Conservation (phyloP, 2,797 vertebrate species). For the Craterocephalus amniculus region DNA sequence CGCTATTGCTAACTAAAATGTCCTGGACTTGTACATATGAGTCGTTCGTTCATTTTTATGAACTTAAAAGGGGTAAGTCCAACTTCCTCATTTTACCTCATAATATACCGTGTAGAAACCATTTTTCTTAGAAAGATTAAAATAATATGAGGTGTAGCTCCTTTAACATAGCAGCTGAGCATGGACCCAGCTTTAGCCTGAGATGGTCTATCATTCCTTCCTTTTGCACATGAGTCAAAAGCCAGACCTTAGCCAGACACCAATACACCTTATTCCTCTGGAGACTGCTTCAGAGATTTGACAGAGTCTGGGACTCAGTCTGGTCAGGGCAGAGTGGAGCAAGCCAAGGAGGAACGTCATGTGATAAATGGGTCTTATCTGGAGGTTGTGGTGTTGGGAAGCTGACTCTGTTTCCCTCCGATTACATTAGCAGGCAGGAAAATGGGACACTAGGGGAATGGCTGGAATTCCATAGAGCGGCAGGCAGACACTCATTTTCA, state of each 20-base stretch:
- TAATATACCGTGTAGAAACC: no score
- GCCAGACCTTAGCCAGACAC: slow-evolving; percentile 60
- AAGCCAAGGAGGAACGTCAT: slow-evolving; percentile 66
- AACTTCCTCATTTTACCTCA: no score
- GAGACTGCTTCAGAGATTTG: slow-evolving; percentile 67
- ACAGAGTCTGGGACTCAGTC: slow-evolving; percentile 69
- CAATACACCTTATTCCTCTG: slow-evolving; percentile 50
- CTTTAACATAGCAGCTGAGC: not conserved
- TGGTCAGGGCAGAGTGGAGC: slow-evolving; percentile 63
- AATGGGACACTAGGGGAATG: slow-evolving; percentile 74
- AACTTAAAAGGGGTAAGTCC: no score
- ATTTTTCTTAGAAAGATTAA: no score
- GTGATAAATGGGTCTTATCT: slow-evolving; percentile 87
- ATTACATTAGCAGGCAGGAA: slow-evolving; percentile 85
- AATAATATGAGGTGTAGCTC: no score
- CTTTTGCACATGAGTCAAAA: slow-evolving; percentile 53
- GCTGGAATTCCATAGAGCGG: slow-evolving; percentile 76
- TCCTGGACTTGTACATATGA: no score
- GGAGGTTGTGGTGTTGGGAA: slow-evolving; percentile 78
- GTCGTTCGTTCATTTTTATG: no score
- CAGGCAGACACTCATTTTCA: slow-evolving; percentile 69
- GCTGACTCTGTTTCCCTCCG: slow-evolving; percentile 80
- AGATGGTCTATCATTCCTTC: slow-evolving; percentile 60
- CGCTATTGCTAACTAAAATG: no score
- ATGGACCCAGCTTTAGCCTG: slow-evolving; percentile 25